Percentiles rank a stretch among this genome's conserved stretches.
phyloP scores from a whole-genome alignment of 2,113 vertebrate species.

The Lontra canadensis region DNA sequence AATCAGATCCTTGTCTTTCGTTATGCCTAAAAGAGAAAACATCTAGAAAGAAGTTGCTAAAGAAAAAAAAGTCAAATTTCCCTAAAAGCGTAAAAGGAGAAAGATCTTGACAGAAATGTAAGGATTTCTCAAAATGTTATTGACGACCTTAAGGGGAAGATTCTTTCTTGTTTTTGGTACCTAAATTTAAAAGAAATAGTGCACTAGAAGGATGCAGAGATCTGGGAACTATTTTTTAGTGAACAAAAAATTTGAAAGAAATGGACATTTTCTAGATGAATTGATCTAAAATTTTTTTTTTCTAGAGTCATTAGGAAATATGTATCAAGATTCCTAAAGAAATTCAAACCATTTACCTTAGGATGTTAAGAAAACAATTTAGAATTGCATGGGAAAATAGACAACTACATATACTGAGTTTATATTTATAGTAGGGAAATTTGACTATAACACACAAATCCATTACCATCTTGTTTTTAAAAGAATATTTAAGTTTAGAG shows the following conservation, averaged over 20 bases:
- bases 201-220: neutral
- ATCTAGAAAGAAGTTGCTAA: neutral
- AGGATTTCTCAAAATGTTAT: neutral
- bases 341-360: neutral
- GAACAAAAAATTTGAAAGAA: neutral
- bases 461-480: neutral
- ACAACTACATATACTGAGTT: neutral
- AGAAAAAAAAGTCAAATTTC: neutral
- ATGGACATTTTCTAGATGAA: neutral
- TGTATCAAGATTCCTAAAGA: neutral
- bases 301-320: neutral
- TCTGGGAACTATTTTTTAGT: neutral
- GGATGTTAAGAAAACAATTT: neutral
- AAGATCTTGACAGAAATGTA: neutral
- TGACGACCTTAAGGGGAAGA: neutral
- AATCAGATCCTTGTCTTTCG: neutral
- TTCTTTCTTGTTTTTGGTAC: neutral
- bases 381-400: neutral
- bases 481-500: neutral
- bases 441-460: neutral
- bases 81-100: neutral
- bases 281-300: neutral
- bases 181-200: neutral
- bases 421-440: neutral
- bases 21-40: neutral